phyloP scores from a whole-genome alignment of 2,113 vertebrate genomes.

The Ceyx cyanopectus region DNA sequence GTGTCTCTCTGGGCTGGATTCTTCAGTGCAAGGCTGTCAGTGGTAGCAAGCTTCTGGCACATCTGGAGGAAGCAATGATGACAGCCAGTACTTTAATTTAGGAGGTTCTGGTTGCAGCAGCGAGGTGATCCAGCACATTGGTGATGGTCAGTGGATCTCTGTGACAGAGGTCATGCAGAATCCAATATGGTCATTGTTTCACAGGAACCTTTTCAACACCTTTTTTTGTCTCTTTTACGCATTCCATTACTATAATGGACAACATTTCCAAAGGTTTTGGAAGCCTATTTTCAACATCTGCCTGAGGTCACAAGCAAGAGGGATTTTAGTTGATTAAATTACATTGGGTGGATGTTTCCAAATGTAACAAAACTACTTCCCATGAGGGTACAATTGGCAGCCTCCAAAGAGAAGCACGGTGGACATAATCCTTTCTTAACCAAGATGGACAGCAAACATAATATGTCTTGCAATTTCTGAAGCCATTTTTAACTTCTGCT shows the following conservation, averaged over 20 bases:
- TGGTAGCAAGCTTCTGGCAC: background rate
- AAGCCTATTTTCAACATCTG: constrained; percentile 5
- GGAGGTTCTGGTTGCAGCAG: background rate
- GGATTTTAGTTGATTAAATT: constrained; percentile 35
- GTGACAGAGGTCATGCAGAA: background rate
- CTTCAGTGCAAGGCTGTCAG: background rate
- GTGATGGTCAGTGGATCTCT: background rate
- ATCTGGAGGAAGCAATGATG: background rate
- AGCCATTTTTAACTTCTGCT: constrained; percentile 9
- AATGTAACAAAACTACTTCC: background rate
- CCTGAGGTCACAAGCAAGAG: background rate
- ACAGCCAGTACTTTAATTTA: background rate
- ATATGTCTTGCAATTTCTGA: background rate
- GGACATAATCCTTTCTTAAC: constrained; percentile 5
- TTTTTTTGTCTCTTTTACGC: background rate
- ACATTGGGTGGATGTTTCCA: background rate
- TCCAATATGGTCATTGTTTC: background rate
- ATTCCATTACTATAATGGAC: background rate
- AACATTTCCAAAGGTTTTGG: background rate
- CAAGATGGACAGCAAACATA: background rate
- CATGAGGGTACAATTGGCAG: constrained; percentile 4
- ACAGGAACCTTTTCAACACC: background rate
- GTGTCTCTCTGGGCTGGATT: background rate
- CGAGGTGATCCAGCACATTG: background rate
- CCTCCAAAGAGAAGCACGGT: background rate